Conservation (phyloP, 2,888 invertebrate genomes). For the Nudaria mundana region DNA sequence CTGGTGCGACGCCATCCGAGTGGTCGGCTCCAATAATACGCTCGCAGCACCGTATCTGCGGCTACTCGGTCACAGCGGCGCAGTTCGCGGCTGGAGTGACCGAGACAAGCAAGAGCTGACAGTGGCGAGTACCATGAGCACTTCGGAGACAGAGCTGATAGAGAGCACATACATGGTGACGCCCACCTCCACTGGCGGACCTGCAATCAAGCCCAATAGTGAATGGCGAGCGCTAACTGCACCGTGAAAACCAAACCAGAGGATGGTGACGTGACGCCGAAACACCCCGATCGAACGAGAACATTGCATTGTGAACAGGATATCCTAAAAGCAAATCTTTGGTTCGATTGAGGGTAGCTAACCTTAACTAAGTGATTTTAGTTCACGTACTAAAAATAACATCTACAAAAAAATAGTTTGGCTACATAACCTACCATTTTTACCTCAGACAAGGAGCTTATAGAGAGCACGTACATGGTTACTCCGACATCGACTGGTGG, state of each 20-base stretch:
- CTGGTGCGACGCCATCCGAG: constrained; percentile 52
- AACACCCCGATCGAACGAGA: constrained; percentile 47
- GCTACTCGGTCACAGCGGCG: constrained; percentile 76
- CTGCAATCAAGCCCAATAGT: constrained; percentile 86
- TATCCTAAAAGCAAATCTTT: constrained; percentile 10
- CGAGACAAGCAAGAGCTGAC: constrained; percentile 77
- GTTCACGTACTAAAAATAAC: constrained; percentile 42
- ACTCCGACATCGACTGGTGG: constrained; percentile 91
- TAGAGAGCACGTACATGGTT: constrained; percentile 92
- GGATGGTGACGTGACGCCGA: constrained; percentile 59
- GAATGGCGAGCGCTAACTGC: constrained; percentile 62
- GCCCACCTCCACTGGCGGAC: constrained; percentile 98
- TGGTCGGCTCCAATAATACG: constrained; percentile 75
- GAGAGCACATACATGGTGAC: constrained; percentile 99
- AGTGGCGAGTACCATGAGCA: constrained; percentile 93
- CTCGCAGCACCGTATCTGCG: constrained; percentile 80
- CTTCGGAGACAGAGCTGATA: constrained; percentile 99
- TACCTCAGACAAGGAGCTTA: constrained; percentile 93
- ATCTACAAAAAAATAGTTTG: constrained; percentile 57
- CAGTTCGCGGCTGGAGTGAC: constrained; percentile 56
- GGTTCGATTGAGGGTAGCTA: constrained; percentile 50
- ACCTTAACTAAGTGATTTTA: constrained; percentile 35
- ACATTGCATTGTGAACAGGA: constrained; percentile 11
- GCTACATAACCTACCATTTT: constrained; percentile 81
- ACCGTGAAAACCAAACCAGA: constrained; percentile 73